Percentiles rank a stretch among this genome's conserved stretches.
These are phyloP conservation scores for Halictus rubicundus DNA, from an alignment of 1,140 invertebrate genomes.

Conservation along the genomic window DNA sequence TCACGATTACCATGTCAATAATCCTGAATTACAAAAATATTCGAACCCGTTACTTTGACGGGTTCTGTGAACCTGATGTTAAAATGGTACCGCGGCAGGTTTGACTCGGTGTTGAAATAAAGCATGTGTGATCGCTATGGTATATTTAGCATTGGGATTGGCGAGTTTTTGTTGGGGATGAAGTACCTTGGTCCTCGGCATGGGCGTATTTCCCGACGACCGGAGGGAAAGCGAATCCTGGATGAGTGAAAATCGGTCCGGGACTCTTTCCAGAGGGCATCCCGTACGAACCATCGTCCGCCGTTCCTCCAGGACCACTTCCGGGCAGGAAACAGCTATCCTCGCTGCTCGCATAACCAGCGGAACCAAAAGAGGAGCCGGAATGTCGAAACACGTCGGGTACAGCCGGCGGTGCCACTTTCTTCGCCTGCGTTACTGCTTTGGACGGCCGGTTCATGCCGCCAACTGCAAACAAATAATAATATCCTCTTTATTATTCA, in stretches of 20 bases:
- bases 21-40: too few relatives aligned
- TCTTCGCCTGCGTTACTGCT: constrained; percentile 88
- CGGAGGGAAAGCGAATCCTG: constrained; percentile 81
- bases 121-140: too few relatives aligned
- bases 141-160: too few relatives aligned
- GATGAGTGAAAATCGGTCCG: constrained; percentile 81
- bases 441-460: constrained; percentile 90
- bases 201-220: constrained; percentile 79
- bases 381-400: constrained; percentile 89
- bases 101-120: too few relatives aligned
- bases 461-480: constrained; percentile 82
- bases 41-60: too few relatives aligned
- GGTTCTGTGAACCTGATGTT: too few relatives aligned
- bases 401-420: constrained; percentile 90
- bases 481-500: neutral
- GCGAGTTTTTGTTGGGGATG: neutral
- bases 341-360: constrained; percentile 88
- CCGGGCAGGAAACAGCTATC: constrained; percentile 83
- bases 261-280: constrained; percentile 82
- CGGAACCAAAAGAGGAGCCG: constrained; percentile 87
- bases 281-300: constrained; percentile 76
- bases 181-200: constrained; percentile 83
- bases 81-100: too few relatives aligned
- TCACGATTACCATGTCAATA: too few relatives aligned
- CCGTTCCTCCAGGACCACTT: constrained; percentile 72